Conservation (phyloP, 2,888 invertebrate species). For the Orchesella flavescens region DNA sequence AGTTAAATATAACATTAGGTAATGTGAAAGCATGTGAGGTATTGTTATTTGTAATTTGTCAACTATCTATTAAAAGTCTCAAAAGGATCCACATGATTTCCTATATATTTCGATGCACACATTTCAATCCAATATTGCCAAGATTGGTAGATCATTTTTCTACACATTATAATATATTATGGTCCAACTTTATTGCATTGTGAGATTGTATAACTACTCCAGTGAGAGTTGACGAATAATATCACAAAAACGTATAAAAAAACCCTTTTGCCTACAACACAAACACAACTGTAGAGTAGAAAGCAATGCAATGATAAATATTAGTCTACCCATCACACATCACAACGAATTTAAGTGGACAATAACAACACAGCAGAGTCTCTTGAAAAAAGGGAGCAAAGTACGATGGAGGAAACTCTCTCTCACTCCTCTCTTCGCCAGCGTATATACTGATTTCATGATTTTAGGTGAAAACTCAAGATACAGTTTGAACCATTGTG, state of each 20-base stretch:
- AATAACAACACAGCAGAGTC: conserved; percentile 17
- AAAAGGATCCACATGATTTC: neutral
- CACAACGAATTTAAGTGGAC: conserved; percentile 5
- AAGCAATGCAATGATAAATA: conserved; percentile 8
- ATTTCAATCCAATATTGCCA: too few species aligned
- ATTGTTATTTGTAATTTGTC: conserved; percentile 4
- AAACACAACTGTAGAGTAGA: too few species aligned
- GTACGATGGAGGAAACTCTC: conserved; percentile 27
- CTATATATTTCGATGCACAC: too few species aligned
- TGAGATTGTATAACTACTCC: too few species aligned
- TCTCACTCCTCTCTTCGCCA: neutral
- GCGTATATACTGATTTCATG: conserved; percentile 11
- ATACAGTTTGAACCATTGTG: conserved; percentile 12
- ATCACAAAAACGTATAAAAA: neutral
- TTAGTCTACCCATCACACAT: conserved; percentile 14
- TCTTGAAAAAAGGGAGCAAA: conserved; percentile 25
- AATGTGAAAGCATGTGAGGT: too few species aligned
- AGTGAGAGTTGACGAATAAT: too few species aligned
- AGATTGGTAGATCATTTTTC: too few species aligned
- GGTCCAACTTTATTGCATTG: too few species aligned
- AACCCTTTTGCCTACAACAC: neutral
- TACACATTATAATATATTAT: too few species aligned
- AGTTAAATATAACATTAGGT: too few species aligned
- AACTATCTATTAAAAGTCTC: neutral
- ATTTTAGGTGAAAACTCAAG: neutral